Conservation (phyloP, 2,113 vertebrate genomes). For the Ictalurus punctatus region DNA sequence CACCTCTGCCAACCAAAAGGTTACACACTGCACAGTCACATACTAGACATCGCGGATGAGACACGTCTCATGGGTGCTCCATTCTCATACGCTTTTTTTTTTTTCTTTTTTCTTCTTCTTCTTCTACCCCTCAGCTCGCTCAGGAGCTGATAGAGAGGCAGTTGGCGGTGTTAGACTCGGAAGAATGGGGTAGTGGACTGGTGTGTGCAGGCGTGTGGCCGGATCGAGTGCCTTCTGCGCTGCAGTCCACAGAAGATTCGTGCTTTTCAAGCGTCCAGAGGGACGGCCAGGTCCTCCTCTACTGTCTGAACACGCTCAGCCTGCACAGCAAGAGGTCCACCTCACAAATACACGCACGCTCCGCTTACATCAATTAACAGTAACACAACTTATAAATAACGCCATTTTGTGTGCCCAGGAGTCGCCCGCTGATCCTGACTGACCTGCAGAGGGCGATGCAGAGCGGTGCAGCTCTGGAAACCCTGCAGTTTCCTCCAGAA, state of each 20-base stretch:
- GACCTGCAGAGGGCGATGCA: constrained; percentile 84
- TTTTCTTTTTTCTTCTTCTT: neutral
- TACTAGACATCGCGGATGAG: neutral
- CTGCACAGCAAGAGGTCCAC: constrained; percentile 81
- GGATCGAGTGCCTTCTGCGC: constrained; percentile 80
- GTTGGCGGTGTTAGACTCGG: constrained; percentile 74
- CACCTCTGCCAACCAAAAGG: constrained; percentile 79
- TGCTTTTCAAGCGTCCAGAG: constrained; percentile 81
- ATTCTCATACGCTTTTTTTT: neutral
- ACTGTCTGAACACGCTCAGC: constrained; percentile 86
- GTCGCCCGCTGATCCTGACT: constrained; percentile 79
- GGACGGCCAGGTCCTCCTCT: constrained; percentile 87
- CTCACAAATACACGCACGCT: neutral
- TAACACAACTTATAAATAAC: neutral
- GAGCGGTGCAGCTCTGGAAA: constrained; percentile 75
- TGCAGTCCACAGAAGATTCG: constrained; percentile 87
- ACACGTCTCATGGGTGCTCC: neutral
- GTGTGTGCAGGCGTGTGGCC: constrained; percentile 90
- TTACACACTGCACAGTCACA: constrained; percentile 47
- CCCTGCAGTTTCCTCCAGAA: constrained; percentile 71
- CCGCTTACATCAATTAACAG: too few species aligned
- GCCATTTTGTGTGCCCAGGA: constrained; percentile 67
- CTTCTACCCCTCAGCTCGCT: constrained; percentile 70
- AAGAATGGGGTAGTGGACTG: constrained; percentile 77
- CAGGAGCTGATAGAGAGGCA: constrained; percentile 80